A percentile compares a stretch with the other conserved stretches of the same genome.
Conservation (phyloP, 2,797 vertebrate species). For the Chaetophractus vellerosus region DNA sequence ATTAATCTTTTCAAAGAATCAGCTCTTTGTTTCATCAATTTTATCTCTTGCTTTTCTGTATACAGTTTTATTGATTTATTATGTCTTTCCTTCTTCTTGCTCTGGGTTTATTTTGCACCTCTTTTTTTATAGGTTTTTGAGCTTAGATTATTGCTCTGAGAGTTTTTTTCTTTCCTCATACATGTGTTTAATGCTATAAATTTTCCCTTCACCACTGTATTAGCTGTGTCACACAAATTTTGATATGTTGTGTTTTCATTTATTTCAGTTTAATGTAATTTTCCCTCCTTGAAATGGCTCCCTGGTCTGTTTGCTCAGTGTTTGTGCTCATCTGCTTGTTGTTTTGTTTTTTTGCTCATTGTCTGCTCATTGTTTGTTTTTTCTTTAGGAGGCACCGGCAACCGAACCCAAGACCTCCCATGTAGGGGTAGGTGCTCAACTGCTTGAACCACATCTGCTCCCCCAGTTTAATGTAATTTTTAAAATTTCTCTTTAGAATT, state of each 20-base stretch:
- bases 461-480: background rate
- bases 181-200: background rate
- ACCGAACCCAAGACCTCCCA: no score
- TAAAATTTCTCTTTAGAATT: background rate
- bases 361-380: no score
- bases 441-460: no score
- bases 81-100: conserved; percentile 29
- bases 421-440: no score
- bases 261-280: background rate
- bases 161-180: background rate
- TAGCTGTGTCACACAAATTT: background rate
- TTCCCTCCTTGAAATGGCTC: no score
- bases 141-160: background rate
- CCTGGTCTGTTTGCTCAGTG: no score
- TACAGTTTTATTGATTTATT: background rate
- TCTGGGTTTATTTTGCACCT: background rate
- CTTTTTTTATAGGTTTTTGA: background rate
- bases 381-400: no score
- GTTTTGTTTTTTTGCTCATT: no score
- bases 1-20: background rate
- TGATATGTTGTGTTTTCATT: background rate
- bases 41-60: background rate
- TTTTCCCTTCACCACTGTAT: background rate
- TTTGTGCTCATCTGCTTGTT: no score
- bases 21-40: background rate